Conservation (phyloP, 2,113 vertebrate genomes). For the Siniperca chuatsi region DNA sequence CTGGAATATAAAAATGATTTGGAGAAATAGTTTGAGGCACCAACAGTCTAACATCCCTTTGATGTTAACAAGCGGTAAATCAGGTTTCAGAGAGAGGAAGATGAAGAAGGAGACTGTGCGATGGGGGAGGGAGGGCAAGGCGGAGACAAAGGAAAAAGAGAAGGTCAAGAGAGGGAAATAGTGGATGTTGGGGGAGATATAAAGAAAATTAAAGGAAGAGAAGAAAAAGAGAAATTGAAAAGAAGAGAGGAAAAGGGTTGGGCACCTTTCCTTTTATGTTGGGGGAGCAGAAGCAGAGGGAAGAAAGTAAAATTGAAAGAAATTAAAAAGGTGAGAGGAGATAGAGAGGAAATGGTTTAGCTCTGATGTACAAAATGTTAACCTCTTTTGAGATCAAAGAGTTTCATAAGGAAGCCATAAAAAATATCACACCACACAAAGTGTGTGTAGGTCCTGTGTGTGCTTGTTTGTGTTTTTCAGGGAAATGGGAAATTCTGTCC, state of each 20-base stretch:
- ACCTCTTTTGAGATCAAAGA: slow-evolving; percentile 67
- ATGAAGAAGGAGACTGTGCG: slow-evolving; percentile 65
- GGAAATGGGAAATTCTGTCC: not conserved
- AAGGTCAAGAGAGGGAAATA: slow-evolving; percentile 57
- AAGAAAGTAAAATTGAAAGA: slow-evolving; percentile 62
- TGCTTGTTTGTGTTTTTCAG: slow-evolving; percentile 31
- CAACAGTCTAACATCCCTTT: slow-evolving; percentile 76
- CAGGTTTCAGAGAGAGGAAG: slow-evolving; percentile 76
- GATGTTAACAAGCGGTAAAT: slow-evolving; percentile 82
- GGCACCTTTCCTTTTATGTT: slow-evolving; percentile 70
- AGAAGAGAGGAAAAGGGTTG: slow-evolving; percentile 40
- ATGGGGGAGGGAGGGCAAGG: slow-evolving; percentile 29
- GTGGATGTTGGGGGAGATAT: slow-evolving; percentile 53
- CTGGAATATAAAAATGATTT: slow-evolving; percentile 79
- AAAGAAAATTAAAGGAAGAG: slow-evolving; percentile 51
- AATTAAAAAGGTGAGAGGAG: slow-evolving; percentile 66
- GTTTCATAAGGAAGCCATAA: slow-evolving; percentile 13
- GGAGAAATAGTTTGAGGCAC: slow-evolving; percentile 78
- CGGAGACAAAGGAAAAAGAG: slow-evolving; percentile 66
- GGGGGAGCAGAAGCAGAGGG: slow-evolving; percentile 19
- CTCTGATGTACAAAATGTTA: slow-evolving; percentile 64
- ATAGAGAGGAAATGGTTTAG: slow-evolving; percentile 45
- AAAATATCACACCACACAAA: slow-evolving; percentile 19
- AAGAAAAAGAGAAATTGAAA: slow-evolving; percentile 62
- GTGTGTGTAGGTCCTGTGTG: slow-evolving; percentile 13